Evolutionary conservation across 2,888 invertebrate genomes (phyloP), one percentile per base, ranked within the genome.

Genomic region (Keiferia lycopersicella): DNA sequence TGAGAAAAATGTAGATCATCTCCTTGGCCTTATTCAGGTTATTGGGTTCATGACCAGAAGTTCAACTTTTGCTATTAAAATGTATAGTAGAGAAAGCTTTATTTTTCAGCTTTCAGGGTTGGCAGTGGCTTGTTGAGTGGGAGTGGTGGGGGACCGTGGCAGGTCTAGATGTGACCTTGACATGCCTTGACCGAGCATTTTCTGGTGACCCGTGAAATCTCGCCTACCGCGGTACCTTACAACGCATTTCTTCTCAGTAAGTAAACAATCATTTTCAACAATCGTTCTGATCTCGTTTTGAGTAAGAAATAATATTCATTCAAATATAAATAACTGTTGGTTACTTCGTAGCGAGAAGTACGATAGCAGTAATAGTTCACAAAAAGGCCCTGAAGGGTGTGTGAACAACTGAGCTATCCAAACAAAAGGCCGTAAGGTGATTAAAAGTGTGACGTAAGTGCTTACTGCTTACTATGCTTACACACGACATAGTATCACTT

Each of bases 111-210:
- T 16, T 60, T 60, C 60, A 41, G 12, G 56, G 26, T n/a, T 56
- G 26, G 50, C 30, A 26, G 30, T 16, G 30, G 34, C 2, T 2
- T 18, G 18, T 3, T 11, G 22, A 12, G 51, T 26, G 20, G 45
- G 38, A 20, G 16, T n/a, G 60, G 41, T n/a, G 22, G 60, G 39
- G 26, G 34, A 12, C 38, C 12, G 22, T 16, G 62, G 34, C 50
- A 16, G 26, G 48, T 62, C 39, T 53, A 10, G 48, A 48, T 22
- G 58, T 39, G 61, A 56, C 65, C 63, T 65, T 65, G 65, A 65
- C 65, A 26, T 57, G 48, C 65, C 63, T 65, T 65, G 65, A 65
- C 65, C 65, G 56, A 63, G 63, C 61, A 48, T 58, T 61, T 64
- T 20, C 22, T 22, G 16, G 53, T 60, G 50, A 61, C 39, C 65